Base-by-base conservation (phyloP, 2,113 vertebrate genomes). In the Equus quagga region DNA sequence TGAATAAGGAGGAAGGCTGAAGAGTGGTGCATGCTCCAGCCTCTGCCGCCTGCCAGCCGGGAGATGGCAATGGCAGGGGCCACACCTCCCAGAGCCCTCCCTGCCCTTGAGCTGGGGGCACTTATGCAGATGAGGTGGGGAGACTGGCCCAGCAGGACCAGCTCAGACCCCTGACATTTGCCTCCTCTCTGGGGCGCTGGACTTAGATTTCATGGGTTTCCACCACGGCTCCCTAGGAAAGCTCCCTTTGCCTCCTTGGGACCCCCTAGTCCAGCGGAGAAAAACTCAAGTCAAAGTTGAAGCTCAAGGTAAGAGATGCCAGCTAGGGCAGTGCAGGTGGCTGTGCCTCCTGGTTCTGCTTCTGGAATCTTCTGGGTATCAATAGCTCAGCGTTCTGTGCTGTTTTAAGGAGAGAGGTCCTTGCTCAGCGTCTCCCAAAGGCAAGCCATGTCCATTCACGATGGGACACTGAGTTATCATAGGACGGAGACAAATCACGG, bases 351-450 rank as follows among this genome's bases (percentile, higher is more conserved):
- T 15, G 3, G 13, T 33, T 84, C n/a, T 58, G 65, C 56, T n/a
- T 65, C 67, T 51, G 54, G 70, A n/a, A 46, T 14, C 85, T 85
- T 89, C 62, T 2, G 78, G 36, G 21, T n/a, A 56, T 41, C 12
- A 26, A 3, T 1, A n/a, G 8, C 58, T 44, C 85, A 46, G 62
- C 13, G 62, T 5, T 54, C 70, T 18, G 85, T 79, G 26, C 79
- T 70, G 28, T 21, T 58, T 84, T 28, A 67, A 51, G 78, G 51
- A 60, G 69, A 41, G 31, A 12, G 33, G 36, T 26, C 44, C 33
- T 58, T 15, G 49, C 36, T 31, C 0, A 3, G 69, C 1, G 3
- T 33, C 13, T 15, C 33, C 49, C 1, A 0, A 18, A 19, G 83
- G 49, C 3, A 49, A 60, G 31, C 60, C 17, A 4, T 5, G 31